Conservation (phyloP, 1,140 invertebrate genomes). For the Bombyx mandarina region DNA sequence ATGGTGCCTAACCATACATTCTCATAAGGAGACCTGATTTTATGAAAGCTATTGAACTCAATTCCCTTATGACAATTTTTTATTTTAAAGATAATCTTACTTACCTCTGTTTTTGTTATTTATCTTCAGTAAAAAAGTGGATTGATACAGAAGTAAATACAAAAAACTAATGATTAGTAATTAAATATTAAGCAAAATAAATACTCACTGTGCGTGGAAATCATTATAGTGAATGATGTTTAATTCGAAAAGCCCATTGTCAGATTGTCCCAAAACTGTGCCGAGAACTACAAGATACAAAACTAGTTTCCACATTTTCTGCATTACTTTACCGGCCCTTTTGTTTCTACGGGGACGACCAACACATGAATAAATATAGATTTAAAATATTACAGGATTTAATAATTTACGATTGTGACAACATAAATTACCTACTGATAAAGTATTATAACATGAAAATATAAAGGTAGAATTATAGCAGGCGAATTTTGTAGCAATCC, state of each 20-base stretch:
- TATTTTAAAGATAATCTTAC: too few relatives aligned
- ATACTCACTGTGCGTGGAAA: conserved; percentile 81
- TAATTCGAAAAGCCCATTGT: conserved; percentile 73
- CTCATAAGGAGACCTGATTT: too few relatives aligned
- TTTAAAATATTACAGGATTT: not conserved
- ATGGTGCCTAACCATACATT: too few relatives aligned
- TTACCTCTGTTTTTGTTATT: too few relatives aligned
- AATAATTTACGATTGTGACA: not conserved
- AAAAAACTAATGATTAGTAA: not conserved
- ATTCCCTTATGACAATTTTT: too few relatives aligned
- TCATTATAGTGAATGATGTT: conserved; percentile 87
- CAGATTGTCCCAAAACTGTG: conserved; percentile 21
- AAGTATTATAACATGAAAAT: not conserved
- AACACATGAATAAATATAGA: not conserved
- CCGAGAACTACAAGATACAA: conserved; percentile 16
- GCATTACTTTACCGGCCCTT: too few relatives aligned
- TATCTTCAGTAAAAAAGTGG: too few relatives aligned
- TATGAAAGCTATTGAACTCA: too few relatives aligned
- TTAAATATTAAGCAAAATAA: conserved; percentile 8
- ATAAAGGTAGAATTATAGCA: too few relatives aligned
- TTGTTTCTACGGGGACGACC: not conserved
- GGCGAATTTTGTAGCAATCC: too few relatives aligned
- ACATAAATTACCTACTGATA: not conserved
- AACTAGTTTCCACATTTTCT: conserved; percentile 4
- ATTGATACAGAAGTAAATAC: too few relatives aligned